Conservation (phyloP, 2,113 vertebrate genomes). For the Actinemys pallida region DNA sequence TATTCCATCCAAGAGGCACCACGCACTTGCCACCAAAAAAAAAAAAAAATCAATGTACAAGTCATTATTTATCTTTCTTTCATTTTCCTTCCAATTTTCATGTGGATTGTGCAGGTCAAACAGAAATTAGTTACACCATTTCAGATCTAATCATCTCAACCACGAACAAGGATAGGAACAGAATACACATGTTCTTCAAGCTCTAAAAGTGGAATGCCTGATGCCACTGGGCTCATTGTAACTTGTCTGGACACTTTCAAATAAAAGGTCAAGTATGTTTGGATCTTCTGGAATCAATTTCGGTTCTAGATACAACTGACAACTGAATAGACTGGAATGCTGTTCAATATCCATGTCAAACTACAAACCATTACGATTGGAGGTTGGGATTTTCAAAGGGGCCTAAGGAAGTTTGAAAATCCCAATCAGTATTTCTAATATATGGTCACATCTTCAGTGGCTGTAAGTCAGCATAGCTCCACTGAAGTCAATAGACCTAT, state of each 20-base stretch:
- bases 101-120: not conserved
- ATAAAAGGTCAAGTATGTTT: not conserved
- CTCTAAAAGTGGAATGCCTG: not conserved
- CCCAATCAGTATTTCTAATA: not conserved
- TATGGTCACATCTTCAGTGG: not conserved
- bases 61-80: not conserved
- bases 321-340: not conserved
- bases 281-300: not conserved
- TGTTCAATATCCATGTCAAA: not conserved
- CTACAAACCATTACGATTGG: not conserved
- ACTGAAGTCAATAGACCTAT: not conserved
- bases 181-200: not conserved
- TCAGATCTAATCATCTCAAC: not conserved
- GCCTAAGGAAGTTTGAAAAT: not conserved
- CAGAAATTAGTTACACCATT: not conserved
- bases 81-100: not conserved
- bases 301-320: not conserved
- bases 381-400: not conserved
- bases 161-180: not conserved
- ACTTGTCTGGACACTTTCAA: not conserved
- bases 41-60: not conserved
- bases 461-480: not conserved
- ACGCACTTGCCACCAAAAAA: not conserved
- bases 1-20: constrained; percentile 19
- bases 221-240: not conserved